A percentile compares a stretch with the other conserved stretches of the same genome.
Conservation (phyloP, 2,113 vertebrate species). For the Chauna torquata region DNA sequence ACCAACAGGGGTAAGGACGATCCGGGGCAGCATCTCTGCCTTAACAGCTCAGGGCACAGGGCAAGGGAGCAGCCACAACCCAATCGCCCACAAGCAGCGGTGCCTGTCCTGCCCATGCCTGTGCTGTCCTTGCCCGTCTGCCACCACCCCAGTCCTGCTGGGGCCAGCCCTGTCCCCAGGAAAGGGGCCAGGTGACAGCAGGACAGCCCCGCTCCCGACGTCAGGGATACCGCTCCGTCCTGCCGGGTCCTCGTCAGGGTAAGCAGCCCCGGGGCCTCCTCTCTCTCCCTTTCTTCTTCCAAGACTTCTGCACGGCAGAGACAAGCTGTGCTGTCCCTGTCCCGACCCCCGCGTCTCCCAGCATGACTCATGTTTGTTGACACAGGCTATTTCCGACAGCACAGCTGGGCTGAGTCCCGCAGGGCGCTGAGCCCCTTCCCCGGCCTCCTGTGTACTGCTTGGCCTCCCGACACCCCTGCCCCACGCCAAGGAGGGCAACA, state of each 20-base stretch:
- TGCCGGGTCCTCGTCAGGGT: neutral
- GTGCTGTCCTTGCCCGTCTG: neutral
- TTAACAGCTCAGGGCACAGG: neutral
- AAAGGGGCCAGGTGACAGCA: accelerated
- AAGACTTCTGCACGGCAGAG: neutral
- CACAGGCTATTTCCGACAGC: conserved; percentile 47
- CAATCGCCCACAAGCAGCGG: neutral
- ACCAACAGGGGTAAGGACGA: accelerated
- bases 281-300: neutral
- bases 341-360: conserved; percentile 2
- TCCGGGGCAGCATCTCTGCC: neutral
- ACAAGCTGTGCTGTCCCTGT: conserved; percentile 32
- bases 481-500: neutral
- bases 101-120: neutral
- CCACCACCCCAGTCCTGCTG: neutral
- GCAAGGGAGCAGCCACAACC: neutral
- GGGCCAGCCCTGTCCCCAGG: neutral
- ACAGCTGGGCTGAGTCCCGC: neutral
- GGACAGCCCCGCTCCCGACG: neutral
- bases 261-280: neutral
- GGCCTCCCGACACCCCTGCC: neutral
- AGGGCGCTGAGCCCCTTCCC: neutral
- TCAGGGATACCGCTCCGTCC: accelerated
- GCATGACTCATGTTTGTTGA: conserved; percentile 63
- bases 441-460: neutral